Base-by-base conservation (phyloP, 1,140 invertebrate species). In the Zelostemma sp. region DNA sequence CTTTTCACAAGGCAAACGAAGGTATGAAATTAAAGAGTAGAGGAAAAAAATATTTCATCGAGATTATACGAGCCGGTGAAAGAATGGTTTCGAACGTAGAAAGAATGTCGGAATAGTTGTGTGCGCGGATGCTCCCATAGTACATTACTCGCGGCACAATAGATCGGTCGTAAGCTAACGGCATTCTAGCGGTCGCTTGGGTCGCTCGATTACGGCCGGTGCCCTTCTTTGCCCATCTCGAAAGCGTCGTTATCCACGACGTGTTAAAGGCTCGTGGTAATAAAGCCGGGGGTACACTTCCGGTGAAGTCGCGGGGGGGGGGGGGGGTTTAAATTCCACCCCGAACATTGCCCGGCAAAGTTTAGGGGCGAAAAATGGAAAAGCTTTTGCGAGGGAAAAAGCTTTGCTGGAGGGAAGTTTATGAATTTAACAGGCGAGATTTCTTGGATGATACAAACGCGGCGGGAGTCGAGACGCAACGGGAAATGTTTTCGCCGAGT, bases 151-250 rank as follows among this genome's bases (percentile, higher is more conserved):
- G 50, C 66, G 59, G 72, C 75, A 81, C 78, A 81, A 81, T 81
- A 73, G 77, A 81, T 79, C 76, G 77, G 66, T 67, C 75, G 72
- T 58, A 71, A 73, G 76, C 75, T 82, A 80, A 82, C 80, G 80
- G 80, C 73, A 80, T 80, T 75, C 77, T 80, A 72, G 74, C 72
- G 75, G 79, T 76, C 72, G 73, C 21, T 25, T 25, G 21, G 21
- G 21, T 25, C 21, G 21, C 63, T 60, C 68, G 74, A 67, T n/a
- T n/a, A n/a, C n/a, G n/a, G n/a, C 66, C 71, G 68, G 48, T 41
- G 59, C 65, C 59, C 54, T 62, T n/a, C n/a, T n/a, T n/a, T n/a
- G 58, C 48, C 51, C 65, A 58, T 63, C 66, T 59, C 38, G 33
- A 53, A 58, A 43, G 65, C 46, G 40, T 48, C 38, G 48, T 48